Percentiles rank a stretch among this genome's conserved stretches.
These are phyloP conservation scores for Gyps fulvus DNA, from an alignment of 2,113 vertebrate species.

Conservation along the genomic window DNA sequence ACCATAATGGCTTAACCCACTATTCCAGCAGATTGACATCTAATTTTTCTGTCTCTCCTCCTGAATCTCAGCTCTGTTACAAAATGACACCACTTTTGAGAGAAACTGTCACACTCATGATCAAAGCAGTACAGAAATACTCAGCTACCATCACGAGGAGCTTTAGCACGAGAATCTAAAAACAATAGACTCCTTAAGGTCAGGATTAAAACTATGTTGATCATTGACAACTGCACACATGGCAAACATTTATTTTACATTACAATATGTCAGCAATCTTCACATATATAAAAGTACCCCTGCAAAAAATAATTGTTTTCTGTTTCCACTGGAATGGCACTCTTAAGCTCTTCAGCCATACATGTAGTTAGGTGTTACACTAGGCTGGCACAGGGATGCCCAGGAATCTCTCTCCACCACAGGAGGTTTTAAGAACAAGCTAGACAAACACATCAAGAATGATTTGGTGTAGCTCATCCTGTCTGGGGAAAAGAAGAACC, in stretches of 20 bases:
- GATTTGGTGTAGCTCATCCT: not conserved
- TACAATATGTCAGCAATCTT: not conserved
- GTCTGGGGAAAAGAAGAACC: accelerated
- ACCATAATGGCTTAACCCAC: not conserved
- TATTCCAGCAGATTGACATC: not conserved
- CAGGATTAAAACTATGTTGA: not conserved
- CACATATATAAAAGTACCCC: not conserved
- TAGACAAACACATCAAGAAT: not conserved
- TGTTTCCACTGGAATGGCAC: not conserved
- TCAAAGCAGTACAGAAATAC: not conserved
- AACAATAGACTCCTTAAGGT: not conserved
- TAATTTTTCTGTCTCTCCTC: not conserved
- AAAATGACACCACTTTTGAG: constrained; percentile 15
- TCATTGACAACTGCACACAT: not conserved
- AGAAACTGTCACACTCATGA: not conserved
- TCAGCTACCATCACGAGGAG: not conserved
- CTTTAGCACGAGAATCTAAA: not conserved
- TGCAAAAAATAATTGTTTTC: not conserved
- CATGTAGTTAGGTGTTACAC: not conserved
- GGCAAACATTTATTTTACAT: not conserved
- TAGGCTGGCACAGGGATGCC: not conserved
- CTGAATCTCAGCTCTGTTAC: not conserved
- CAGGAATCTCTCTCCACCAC: not conserved
- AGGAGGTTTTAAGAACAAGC: not conserved
- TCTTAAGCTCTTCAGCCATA: not conserved